Conservation (phyloP, 1,140 invertebrate genomes). For the Micrasema minimum region DNA sequence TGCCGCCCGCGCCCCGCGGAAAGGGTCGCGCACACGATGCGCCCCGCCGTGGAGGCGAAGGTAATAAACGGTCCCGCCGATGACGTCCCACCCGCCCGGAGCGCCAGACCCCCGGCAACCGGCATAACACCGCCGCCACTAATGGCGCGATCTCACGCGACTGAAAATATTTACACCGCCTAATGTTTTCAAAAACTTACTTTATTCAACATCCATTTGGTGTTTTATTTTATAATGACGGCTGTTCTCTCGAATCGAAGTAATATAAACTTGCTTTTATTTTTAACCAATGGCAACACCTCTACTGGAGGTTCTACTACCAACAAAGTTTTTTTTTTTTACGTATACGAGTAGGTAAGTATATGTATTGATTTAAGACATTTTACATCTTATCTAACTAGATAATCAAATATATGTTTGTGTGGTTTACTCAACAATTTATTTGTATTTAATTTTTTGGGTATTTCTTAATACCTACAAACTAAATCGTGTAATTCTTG, state of each 20-base stretch:
- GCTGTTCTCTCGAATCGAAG: not conserved
- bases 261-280: too few species aligned
- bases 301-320: too few species aligned
- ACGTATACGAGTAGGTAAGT: too few species aligned
- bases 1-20: not conserved
- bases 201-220: not conserved
- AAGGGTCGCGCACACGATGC: not conserved
- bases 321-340: too few species aligned
- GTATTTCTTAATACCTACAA: too few species aligned
- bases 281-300: too few species aligned
- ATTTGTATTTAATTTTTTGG: too few species aligned
- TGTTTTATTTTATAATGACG: slow-evolving; percentile 8
- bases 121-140: not conserved
- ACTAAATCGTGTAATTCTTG: too few species aligned
- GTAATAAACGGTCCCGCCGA: not conserved
- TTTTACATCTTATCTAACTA: too few species aligned
- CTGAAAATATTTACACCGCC: slow-evolving; percentile 33
- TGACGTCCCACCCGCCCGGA: not conserved
- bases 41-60: not conserved
- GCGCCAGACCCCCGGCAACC: slow-evolving; percentile 1
- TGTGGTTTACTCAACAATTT: too few species aligned
- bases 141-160: slow-evolving; percentile 27
- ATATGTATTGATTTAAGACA: too few species aligned
- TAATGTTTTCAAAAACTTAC: not conserved
- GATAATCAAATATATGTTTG: too few species aligned